Conservation (phyloP, 2,888 invertebrate genomes). For the Tolmerus cingulatus region DNA sequence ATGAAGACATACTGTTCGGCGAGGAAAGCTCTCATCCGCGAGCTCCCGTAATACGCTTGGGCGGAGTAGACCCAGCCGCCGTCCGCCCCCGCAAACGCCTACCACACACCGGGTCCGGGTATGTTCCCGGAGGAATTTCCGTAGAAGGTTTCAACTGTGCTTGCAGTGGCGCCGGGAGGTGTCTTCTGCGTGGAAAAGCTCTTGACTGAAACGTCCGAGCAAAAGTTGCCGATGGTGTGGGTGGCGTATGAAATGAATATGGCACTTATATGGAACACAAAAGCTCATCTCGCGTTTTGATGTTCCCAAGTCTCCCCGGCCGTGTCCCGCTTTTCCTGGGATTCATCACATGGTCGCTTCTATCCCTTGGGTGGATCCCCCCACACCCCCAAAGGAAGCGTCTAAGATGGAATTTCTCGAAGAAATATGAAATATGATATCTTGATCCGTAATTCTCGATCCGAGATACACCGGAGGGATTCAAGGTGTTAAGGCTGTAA, state of each 20-base stretch:
- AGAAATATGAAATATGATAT: slow-evolving; percentile 31
- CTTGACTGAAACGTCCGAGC: slow-evolving; percentile 4
- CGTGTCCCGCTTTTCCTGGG: not conserved
- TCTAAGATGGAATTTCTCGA: not conserved
- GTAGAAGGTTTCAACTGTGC: not conserved
- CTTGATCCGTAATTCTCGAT: slow-evolving; percentile 24
- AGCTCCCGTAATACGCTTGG: not conserved
- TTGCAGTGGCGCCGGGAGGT: not conserved
- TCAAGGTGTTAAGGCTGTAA: slow-evolving; percentile 18
- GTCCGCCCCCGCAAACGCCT: not conserved
- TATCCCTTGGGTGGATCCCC: not conserved
- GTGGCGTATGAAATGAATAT: not conserved
- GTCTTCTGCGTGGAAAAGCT: not conserved
- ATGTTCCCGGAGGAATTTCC: not conserved
- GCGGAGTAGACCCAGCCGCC: slow-evolving; percentile 9
- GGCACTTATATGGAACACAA: slow-evolving; percentile 9
- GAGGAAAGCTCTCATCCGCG: not conserved
- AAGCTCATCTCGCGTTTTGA: slow-evolving; percentile 13
- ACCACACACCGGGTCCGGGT: not conserved
- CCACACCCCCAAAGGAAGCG: not conserved
- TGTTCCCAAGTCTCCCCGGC: not conserved
- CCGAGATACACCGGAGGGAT: not conserved
- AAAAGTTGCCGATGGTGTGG: not conserved
- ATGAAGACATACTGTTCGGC: slow-evolving; percentile 43
- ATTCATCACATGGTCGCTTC: not conserved